These are phyloP conservation scores for Lacerta viridis DNA, from an alignment of 2,797 vertebrate genomes.

Conservation along the genomic window DNA sequence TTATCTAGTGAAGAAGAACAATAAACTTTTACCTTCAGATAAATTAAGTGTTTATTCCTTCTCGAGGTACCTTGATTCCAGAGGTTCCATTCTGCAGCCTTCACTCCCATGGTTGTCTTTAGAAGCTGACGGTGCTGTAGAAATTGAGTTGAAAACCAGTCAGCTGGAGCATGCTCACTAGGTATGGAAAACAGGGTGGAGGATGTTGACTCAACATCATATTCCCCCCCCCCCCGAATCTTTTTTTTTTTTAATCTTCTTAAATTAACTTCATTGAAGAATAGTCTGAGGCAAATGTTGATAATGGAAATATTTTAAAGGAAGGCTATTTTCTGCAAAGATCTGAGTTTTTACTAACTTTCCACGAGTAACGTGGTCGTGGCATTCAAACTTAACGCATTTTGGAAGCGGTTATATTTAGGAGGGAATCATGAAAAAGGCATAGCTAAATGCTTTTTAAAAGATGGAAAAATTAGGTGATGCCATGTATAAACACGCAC, in stretches of 20 bases:
- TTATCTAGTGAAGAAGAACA: neutral
- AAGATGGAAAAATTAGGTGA: neutral
- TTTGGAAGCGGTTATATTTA: slow-evolving; percentile 1
- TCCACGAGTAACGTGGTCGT: neutral
- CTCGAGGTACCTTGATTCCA: slow-evolving; percentile 22
- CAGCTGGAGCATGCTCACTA: slow-evolving; percentile 39
- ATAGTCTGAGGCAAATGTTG: slow-evolving; percentile 29
- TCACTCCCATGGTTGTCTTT: slow-evolving; percentile 36
- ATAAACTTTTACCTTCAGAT: slow-evolving; percentile 40
- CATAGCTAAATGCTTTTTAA: neutral
- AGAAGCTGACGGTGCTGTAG: slow-evolving; percentile 2
- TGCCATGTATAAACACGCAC: no score
- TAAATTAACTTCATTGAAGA: slow-evolving; percentile 31
- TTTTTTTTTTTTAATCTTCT: slow-evolving; percentile 4
- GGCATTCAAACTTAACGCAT: neutral
- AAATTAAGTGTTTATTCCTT: slow-evolving; percentile 46
- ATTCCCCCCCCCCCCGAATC: neutral
- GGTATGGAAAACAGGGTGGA: slow-evolving; percentile 49
- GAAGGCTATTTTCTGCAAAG: slow-evolving; percentile 1
- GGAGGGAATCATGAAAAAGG: neutral
- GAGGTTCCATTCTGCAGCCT: slow-evolving; percentile 34
- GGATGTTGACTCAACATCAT: slow-evolving; percentile 45
- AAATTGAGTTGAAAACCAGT: slow-evolving; percentile 12
- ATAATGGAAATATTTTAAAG: slow-evolving; percentile 11
- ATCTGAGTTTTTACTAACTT: slow-evolving; percentile 5